Percentiles rank a stretch among this genome's conserved stretches.
Evolutionary conservation across 2,888 invertebrate species (phyloP).

Genomic region (Oligia strigilis): DNA sequence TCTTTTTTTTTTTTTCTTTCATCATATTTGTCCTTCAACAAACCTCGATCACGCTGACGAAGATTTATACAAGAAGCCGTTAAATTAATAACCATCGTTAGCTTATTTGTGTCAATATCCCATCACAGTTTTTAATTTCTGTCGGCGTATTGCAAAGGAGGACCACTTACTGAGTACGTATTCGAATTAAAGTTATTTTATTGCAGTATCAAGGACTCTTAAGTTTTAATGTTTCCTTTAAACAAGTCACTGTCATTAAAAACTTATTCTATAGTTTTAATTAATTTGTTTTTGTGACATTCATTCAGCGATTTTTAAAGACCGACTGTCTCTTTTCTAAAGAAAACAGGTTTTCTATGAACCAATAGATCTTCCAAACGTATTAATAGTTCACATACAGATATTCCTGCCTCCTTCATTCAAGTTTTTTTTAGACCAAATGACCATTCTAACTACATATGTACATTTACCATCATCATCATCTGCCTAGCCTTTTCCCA

Average conservation of each 20-base stretch:
- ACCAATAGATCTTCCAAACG: neutral
- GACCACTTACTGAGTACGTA: slow-evolving; percentile 20
- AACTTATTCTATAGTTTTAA: slow-evolving; percentile 2
- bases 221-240: slow-evolving; percentile 42
- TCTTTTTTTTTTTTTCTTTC: neutral
- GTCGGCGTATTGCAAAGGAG: slow-evolving; percentile 35
- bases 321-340: neutral
- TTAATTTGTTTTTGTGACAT: slow-evolving; percentile 8
- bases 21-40: neutral
- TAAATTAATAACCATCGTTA: neutral
- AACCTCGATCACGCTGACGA: neutral
- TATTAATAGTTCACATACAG: neutral
- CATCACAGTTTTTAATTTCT: slow-evolving; percentile 28
- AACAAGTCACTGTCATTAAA: slow-evolving; percentile 4
- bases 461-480: neutral
- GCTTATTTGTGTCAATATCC: slow-evolving; percentile 17
- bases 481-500: no score
- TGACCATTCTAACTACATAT: no score
- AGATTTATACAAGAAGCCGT: neutral
- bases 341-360: neutral
- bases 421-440: neutral
- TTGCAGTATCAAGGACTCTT: slow-evolving; percentile 12
- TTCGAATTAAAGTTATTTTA: slow-evolving; percentile 36
- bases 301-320: neutral
- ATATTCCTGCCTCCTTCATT: neutral